Base-by-base conservation (phyloP, 1,140 invertebrate species). In the Drosophila virilis region DNA sequence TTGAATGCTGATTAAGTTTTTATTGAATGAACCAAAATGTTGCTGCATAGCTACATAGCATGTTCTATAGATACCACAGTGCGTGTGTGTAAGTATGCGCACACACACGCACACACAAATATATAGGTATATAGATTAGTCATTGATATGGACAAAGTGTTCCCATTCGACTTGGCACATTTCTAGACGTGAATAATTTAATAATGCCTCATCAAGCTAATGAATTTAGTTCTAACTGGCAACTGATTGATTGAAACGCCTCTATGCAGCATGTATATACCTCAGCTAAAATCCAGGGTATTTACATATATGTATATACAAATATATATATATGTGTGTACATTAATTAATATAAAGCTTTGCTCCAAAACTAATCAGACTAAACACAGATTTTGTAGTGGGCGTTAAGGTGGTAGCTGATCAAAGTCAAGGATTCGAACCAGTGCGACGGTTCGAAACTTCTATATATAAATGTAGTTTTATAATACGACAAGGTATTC, bases 101-200 rank as follows among this genome's bases (percentile, higher is more conserved):
- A 15, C 13, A 45, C 42, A 45, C 42, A 45, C 42, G n/a, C 22
- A 57, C 8, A 50, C 40, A 71, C 42, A 48, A 45, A 28, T 42
- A n/a, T n/a, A n/a, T n/a, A n/a, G n/a, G 22, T 48, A 67, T 73
- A 55, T 78, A 72, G 81, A 86, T 81, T 81, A 80, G 83, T 78
- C 82, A 86, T 82, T 86, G 75, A 86, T 85, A 85, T 81, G 62
- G 75, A 70, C 83, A 82, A 76, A 76, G 78, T 83, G 80, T 68
- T 70, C 66, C 67, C 48, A 43, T 69, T 66, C 51, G 66, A 54
- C 55, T 62, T 74, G 78, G 72, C 70, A 68, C 74, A 67, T 85
- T 85, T 80, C 70, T 75, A 82, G 86, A 86, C 82, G 82, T 86
- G 82, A 86, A 86, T 86, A 86, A 86, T 86, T 86, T 86, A 86